Percentiles rank a stretch among this genome's conserved stretches.
These are phyloP conservation scores for Atrichornis clamosus DNA, from an alignment of 2,113 vertebrate genomes.

Conservation along the genomic window DNA sequence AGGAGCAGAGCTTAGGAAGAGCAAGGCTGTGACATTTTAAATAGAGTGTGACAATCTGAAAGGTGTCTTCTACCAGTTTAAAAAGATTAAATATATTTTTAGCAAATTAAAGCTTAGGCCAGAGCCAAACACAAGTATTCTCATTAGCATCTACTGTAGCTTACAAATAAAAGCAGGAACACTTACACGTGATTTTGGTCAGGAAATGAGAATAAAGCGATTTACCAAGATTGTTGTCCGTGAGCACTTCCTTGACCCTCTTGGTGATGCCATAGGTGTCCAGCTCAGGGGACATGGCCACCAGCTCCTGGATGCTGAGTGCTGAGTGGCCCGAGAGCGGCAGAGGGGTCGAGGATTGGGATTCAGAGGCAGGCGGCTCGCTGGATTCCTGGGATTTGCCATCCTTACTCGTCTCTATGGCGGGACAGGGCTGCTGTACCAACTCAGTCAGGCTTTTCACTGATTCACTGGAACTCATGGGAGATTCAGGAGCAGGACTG, in stretches of 20 bases:
- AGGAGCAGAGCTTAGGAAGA: neutral
- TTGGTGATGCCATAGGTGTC: constrained; percentile 95
- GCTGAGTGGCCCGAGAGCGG: constrained; percentile 84
- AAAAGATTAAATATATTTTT: neutral
- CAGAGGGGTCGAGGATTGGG: constrained; percentile 82
- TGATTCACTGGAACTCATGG: constrained; percentile 92
- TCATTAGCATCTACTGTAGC: neutral
- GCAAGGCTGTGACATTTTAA: neutral
- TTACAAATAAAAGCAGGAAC: neutral
- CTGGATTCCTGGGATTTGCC: constrained; percentile 73
- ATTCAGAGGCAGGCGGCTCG: constrained; percentile 78
- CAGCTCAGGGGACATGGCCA: constrained; percentile 91
- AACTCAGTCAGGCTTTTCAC: constrained; percentile 86
- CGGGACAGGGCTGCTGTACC: constrained; percentile 81
- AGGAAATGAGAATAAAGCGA: neutral
- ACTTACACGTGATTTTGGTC: neutral
- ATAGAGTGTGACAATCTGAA: neutral
- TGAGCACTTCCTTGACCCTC: constrained; percentile 95
- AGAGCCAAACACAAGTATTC: neutral
- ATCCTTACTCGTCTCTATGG: constrained; percentile 83
- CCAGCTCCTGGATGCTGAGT: constrained; percentile 91
- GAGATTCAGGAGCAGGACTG: constrained; percentile 92
- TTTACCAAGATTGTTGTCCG: constrained; percentile 95
- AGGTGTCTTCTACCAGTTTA: neutral
- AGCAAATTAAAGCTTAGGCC: neutral